Base-by-base conservation (phyloP, 2,888 invertebrate species). In the Cerastoderma edule region DNA sequence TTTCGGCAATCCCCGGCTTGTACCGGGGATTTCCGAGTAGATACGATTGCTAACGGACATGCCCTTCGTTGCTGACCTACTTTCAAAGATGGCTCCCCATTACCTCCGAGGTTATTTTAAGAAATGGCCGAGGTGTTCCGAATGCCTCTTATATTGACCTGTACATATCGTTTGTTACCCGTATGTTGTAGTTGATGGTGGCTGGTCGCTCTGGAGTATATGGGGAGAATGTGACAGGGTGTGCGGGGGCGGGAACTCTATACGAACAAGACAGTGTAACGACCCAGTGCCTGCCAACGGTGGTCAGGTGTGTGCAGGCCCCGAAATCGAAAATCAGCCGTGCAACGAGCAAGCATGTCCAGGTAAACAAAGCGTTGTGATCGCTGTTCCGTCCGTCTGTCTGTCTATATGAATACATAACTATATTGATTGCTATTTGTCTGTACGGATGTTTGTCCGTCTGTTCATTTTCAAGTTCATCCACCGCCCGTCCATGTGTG, bases 261-360 rank as follows among this genome's bases (percentile, higher is more conserved):
- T 10, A 22, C n/a, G 53, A 53, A 10, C 13, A n/a, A 53, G 53
- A 24, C n/a, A 22, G 24, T 53, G 53, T 53, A 53, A 53, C 53
- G 24, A 53, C 24, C 53, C 53, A 24, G 19, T 2, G 24, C 53
- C 53, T 19, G 10, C n/a, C 10, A 3, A 22, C 24, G 53, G 53
- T n/a, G 53, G 53, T 53, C n/a, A n/a, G 19, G 2, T 24, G 22
- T 53, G 53, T 24, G 10, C 53, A 1, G 57, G 57, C 5, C 57
- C 33, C 2, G 57, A 32, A n/a, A 28, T 33, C 13, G 57, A 57
- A 57, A n/a, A 8, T 28, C 32, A 33, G 33, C n/a, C 22, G n/a
- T 57, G 57, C n/a, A n/a, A 57, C 33, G 5, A 28, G 3, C 28
- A 24, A n/a, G n/a, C 57, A 5, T 57, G 57, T 33, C 53, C 53